Evolutionary conservation across 2,797 vertebrate species (phyloP).

Genomic region (Columba guinea): DNA sequence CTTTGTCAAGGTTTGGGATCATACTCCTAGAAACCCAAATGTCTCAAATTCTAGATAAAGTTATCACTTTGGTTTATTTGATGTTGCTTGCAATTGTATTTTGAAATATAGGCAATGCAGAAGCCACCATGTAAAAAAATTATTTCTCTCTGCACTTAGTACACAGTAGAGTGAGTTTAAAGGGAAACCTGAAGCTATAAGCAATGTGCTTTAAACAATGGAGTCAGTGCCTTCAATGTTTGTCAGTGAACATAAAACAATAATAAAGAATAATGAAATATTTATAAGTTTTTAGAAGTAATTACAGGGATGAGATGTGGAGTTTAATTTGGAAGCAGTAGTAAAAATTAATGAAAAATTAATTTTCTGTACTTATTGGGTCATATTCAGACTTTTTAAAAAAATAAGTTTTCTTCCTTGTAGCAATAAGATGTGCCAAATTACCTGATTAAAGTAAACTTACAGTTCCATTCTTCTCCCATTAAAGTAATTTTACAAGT

Average conservation of each 20-base stretch:
- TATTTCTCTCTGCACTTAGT: not conserved
- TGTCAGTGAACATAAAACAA: constrained; percentile 20
- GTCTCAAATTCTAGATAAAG: not conserved
- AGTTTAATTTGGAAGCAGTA: not conserved
- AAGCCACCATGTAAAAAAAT: not conserved
- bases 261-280: constrained; percentile 38
- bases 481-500: constrained; percentile 2
- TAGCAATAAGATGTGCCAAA: not conserved
- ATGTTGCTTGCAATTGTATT: not conserved
- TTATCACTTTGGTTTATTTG: not conserved
- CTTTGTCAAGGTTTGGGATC: not conserved
- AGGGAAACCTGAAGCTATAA: not conserved
- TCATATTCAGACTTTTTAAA: constrained; percentile 13
- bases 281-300: constrained; percentile 52
- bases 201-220: not conserved
- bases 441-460: not conserved
- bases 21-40: not conserved
- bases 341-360: constrained; percentile 46
- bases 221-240: not conserved
- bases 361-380: constrained; percentile 1
- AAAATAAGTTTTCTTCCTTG: not conserved
- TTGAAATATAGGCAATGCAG: not conserved
- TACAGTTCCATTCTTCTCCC: not conserved
- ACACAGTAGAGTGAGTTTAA: not conserved
- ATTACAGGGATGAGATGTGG: constrained; percentile 19